Base-by-base conservation (phyloP, 2,797 vertebrate genomes). In the Picus viridis region DNA sequence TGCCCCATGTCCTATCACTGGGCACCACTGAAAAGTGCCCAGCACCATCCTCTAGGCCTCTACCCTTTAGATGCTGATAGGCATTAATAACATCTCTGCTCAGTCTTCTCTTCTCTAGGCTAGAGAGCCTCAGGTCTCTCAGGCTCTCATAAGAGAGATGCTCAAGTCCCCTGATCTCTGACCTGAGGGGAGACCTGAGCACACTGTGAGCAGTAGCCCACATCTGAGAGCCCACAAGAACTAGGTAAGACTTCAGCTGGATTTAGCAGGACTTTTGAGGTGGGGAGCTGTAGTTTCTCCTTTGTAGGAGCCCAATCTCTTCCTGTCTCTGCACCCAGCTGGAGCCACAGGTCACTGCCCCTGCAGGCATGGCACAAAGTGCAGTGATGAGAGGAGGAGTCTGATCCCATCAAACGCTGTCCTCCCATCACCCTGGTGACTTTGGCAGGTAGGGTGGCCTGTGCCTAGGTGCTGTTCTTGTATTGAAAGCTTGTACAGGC, bases 181-280 rank as follows among this genome's bases (percentile, higher is more conserved):
- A 20, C 27, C 36, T 34, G 47, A 8, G 19, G 17, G 1, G 64
- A 71, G 27, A 57, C 3, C 5, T 1, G 23, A 83, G 19, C 0
- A 0, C 0, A 0, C 7, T 14, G 61, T 6, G 8, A 30, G 14
- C 24, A 65, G 29, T 36, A 62, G 18, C 23, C 34, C 3, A 24
- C 23, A 20, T 30, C 34, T 2, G 9, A 90, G 56, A 84, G 39
- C 43, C 43, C 67, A 8, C 12, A 61, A 73, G 57, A 62, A 17
- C 30, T 2, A 8, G 20, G 29, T 47, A 76, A 65, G 62, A 34
- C 32, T 16, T 8, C 4, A 51, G 22, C 9, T 47, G 63, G 27
- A 36, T 68, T 83, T 74, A 69, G 30, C 27, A 77, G 62, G 51
- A 53, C 18, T 68, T 91, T 43, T 64, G 51, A 81, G 45, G 23